phyloP scores from a whole-genome alignment of 2,113 vertebrate species.

The Callipepla squamata region DNA sequence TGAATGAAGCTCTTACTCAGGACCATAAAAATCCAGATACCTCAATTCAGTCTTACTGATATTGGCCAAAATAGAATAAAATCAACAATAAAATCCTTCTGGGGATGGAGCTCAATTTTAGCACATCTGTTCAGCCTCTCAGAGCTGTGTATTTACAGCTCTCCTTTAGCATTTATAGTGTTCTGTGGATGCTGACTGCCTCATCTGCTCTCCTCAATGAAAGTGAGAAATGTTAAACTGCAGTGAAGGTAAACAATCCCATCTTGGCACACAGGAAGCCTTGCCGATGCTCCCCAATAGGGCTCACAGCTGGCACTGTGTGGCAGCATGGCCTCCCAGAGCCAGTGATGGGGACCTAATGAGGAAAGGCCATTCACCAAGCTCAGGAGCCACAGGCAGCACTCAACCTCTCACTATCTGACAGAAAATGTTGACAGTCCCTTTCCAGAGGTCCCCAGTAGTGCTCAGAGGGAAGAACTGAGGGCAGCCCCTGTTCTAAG shows the following conservation, averaged over 20 bases:
- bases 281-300: rapidly evolving
- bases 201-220: background rate
- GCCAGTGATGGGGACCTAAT: background rate
- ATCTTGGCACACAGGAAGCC: rapidly evolving
- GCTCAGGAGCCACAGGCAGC: background rate
- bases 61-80: constrained; percentile 64
- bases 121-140: constrained; percentile 59
- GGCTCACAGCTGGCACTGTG: rapidly evolving
- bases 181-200: background rate
- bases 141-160: background rate
- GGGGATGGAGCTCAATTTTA: constrained; percentile 42
- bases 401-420: too few relatives aligned
- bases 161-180: constrained; percentile 12
- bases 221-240: background rate
- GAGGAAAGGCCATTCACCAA: background rate
- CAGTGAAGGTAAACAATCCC: rapidly evolving
- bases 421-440: background rate
- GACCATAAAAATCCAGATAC: constrained; percentile 52
- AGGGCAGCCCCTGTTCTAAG: rapidly evolving
- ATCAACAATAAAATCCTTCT: constrained; percentile 3
- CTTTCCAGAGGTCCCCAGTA: rapidly evolving
- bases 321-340: background rate
- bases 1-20: constrained; percentile 50
- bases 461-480: background rate
- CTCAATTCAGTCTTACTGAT: constrained; percentile 35